Conservation (phyloP, 2,113 vertebrate genomes). For the Chauna torquata region DNA sequence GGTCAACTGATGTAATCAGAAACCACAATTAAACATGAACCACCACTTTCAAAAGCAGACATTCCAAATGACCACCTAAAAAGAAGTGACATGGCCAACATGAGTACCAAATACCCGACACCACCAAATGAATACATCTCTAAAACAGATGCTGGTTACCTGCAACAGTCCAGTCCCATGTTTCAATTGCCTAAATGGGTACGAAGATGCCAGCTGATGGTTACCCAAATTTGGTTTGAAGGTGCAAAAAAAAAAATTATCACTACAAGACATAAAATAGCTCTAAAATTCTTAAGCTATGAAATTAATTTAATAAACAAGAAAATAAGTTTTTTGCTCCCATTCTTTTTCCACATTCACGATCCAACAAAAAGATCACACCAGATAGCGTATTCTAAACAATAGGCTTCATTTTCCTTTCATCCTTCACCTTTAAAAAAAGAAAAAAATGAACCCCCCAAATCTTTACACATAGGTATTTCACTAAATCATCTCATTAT, state of each 20-base stretch:
- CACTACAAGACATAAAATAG: not conserved
- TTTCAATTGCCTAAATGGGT: not conserved
- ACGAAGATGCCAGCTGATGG: not conserved
- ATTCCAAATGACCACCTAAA: not conserved
- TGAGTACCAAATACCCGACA: not conserved
- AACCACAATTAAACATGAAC: not conserved
- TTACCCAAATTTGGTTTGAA: not conserved
- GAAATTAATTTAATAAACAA: not conserved
- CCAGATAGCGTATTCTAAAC: rapidly evolving
- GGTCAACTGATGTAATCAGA: not conserved
- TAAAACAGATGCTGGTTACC: not conserved
- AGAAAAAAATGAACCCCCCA: not conserved
- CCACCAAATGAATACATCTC: not conserved
- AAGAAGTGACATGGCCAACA: not conserved
- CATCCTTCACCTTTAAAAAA: not conserved
- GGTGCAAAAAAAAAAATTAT: not conserved
- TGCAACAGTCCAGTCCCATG: not conserved
- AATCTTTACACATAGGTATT: not conserved
- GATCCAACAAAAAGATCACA: not conserved
- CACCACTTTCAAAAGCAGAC: not conserved
- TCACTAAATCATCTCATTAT: not conserved
- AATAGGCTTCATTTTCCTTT: not conserved
- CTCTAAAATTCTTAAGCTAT: not conserved
- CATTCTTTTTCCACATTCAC: not conserved
- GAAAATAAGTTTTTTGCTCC: not conserved